Percentiles rank a stretch among this genome's conserved stretches.
phyloP scores from a whole-genome alignment of 2,797 vertebrate species.

The Scomberomorus guttatus region DNA sequence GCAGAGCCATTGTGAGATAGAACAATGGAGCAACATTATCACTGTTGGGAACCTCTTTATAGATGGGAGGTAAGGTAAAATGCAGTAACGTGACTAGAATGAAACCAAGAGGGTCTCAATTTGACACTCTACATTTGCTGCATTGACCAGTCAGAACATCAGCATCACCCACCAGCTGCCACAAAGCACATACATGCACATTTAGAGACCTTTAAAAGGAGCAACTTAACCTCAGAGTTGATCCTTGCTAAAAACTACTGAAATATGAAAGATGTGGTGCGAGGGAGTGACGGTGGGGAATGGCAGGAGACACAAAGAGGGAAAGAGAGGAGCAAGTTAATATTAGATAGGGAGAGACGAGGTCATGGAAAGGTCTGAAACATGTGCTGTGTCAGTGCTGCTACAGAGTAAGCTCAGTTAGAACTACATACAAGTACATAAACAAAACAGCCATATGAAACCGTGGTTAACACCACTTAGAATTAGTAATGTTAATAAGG shows the following conservation, averaged over 20 bases:
- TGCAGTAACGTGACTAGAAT: background rate
- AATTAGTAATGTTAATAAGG: too few species aligned
- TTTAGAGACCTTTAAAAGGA: slow-evolving; percentile 46
- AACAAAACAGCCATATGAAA: background rate
- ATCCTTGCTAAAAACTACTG: slow-evolving; percentile 63
- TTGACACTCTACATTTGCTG: background rate
- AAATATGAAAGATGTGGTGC: slow-evolving; percentile 69
- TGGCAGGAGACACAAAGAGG: slow-evolving; percentile 39
- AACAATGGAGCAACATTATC: too few species aligned
- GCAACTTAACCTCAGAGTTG: slow-evolving; percentile 57
- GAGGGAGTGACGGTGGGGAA: slow-evolving; percentile 10
- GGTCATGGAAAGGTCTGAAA: slow-evolving; percentile 62
- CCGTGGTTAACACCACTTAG: background rate
- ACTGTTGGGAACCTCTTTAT: background rate
- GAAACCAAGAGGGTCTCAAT: background rate
- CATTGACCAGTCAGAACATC: slow-evolving; percentile 12
- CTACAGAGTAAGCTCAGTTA: background rate
- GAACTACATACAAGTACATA: background rate
- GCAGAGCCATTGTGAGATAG: too few species aligned
- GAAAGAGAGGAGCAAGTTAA: slow-evolving; percentile 45
- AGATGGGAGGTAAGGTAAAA: background rate
- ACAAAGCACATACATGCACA: slow-evolving; percentile 15
- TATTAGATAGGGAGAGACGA: slow-evolving; percentile 46
- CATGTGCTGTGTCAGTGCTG: slow-evolving; percentile 38
- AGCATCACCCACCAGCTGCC: background rate